Evolutionary conservation across 2,113 vertebrate genomes (phyloP).

Genomic region (Cryptoleucopteryx plumbea): DNA sequence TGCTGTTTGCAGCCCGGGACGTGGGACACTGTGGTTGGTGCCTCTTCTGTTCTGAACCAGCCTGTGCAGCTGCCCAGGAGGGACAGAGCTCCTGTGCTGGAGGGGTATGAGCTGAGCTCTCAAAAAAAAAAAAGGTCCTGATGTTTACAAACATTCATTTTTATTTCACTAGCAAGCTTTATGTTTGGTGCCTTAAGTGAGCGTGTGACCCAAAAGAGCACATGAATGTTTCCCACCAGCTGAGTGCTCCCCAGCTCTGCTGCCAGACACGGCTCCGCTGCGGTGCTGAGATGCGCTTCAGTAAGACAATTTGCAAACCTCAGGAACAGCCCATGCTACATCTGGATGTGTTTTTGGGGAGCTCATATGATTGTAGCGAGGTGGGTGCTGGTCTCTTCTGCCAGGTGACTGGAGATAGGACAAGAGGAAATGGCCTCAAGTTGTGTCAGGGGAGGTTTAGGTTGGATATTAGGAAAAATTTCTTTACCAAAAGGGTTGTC

Average conservation of each 20-base stretch:
- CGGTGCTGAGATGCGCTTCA: accelerated
- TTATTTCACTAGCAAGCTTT: background rate
- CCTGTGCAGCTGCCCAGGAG: background rate
- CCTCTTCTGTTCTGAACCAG: background rate
- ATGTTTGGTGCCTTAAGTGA: background rate
- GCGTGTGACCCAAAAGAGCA: accelerated
- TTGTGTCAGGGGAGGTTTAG: too few species aligned
- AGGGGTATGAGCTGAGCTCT: background rate
- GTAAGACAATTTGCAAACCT: accelerated
- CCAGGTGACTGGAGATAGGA: too few species aligned
- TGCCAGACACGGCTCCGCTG: background rate
- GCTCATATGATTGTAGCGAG: background rate
- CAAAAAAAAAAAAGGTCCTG: accelerated
- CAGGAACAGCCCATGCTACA: background rate
- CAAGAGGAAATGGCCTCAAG: too few species aligned
- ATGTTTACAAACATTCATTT: background rate
- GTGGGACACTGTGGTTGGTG: accelerated
- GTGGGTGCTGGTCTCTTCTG: too few species aligned
- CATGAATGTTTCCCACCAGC: background rate
- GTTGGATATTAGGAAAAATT: too few species aligned
- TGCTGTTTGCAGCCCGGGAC: accelerated
- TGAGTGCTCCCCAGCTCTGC: accelerated
- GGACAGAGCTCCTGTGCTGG: background rate
- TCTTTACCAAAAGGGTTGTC: too few species aligned
- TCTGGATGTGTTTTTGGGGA: accelerated